These are phyloP conservation scores for Drosophila melanica DNA, from an alignment of 1,140 invertebrate species.

Conservation along the genomic window DNA sequence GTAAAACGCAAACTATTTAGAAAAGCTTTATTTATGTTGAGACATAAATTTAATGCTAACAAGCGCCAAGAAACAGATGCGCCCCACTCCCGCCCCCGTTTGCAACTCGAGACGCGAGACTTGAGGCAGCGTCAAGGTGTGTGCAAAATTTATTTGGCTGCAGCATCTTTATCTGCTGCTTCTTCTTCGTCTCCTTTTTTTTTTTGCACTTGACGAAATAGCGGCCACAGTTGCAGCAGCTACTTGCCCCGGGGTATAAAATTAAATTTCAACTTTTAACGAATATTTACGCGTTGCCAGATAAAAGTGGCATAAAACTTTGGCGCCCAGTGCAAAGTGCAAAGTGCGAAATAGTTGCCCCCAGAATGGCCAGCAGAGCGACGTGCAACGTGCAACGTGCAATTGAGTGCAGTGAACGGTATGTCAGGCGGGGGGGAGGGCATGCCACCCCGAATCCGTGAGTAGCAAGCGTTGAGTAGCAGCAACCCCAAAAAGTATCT, in stretches of 20 bases:
- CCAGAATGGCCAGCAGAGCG: slow-evolving; percentile 45
- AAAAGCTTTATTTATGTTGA: slow-evolving; percentile 79
- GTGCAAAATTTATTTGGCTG: slow-evolving; percentile 77
- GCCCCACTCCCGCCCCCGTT: background rate
- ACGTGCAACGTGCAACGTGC: slow-evolving; percentile 26
- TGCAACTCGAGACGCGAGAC: background rate
- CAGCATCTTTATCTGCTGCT: slow-evolving; percentile 47
- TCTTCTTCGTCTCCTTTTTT: slow-evolving; percentile 12
- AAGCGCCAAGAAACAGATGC: slow-evolving; percentile 62
- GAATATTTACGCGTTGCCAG: slow-evolving; percentile 80
- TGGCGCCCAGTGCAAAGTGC: slow-evolving; percentile 49
- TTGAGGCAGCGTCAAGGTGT: slow-evolving; percentile 48
- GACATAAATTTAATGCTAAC: slow-evolving; percentile 80
- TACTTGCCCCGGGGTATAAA: slow-evolving; percentile 67
- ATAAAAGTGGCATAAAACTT: slow-evolving; percentile 81
- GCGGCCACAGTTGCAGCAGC: slow-evolving; percentile 35
- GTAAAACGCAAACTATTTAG: slow-evolving; percentile 70
- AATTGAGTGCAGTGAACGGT: slow-evolving; percentile 1
- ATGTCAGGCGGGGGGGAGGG: background rate
- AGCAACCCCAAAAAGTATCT: slow-evolving; percentile 63
- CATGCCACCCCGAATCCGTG: slow-evolving; percentile 6
- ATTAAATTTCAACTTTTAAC: slow-evolving; percentile 83
- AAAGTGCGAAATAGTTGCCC: slow-evolving; percentile 73
- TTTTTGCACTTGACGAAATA: slow-evolving; percentile 62
- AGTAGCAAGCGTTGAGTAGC: slow-evolving; percentile 21